Evolutionary conservation across 2,888 invertebrate genomes (phyloP), one percentile per base, ranked within the genome.

Genomic region (Orthosia gothica): DNA sequence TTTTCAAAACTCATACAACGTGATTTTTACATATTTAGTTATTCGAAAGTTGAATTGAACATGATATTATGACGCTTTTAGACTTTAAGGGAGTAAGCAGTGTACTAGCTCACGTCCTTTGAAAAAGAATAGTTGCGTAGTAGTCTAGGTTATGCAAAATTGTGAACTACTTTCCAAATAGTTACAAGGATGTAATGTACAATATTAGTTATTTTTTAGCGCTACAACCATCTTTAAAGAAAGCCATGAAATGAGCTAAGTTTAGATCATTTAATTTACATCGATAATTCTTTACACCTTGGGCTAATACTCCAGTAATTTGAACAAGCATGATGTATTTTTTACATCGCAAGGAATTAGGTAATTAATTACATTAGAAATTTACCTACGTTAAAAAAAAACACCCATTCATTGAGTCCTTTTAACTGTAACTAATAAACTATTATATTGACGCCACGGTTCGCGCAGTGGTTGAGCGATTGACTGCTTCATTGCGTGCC

Each of bases 21-120:
- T 76, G 70, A 69, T 79, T 79, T 84, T 68, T 65, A 68, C 71
- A 72, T 61, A 66, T 69, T 83, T 79, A 40, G 40, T 7, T 40
- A 61, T 64, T 66, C n/a, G 26, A 64, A 81, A 63, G 15, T 45
- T 68, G 18, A 49, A 69, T 64, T 20, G 26, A 45, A 18, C 7
- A 64, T 47, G 11, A 45, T 40, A 40, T 55, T 49, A 57, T 77
- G n/a, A 57, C 50, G 54, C 45, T 32, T 54, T 5, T 40, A 5
- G n/a, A 16, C 18, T 5, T 61, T 9, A 18, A 64, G 40, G 20
- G 20, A 18, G 3, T 47, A 70, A 23, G 58, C 58, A 63, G 47
- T 20, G 12, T 40, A n/a, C 18, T n/a, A 50, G 2, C n/a, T 13
- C 18, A 49, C 7, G 3, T n/a, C 1, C 5, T 15, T 57, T 9